A percentile compares a stretch with the other conserved stretches of the same genome.
These are phyloP conservation scores for Lepetodrilus schrolli DNA, from an alignment of 2,888 invertebrate species.

Conservation along the genomic window DNA sequence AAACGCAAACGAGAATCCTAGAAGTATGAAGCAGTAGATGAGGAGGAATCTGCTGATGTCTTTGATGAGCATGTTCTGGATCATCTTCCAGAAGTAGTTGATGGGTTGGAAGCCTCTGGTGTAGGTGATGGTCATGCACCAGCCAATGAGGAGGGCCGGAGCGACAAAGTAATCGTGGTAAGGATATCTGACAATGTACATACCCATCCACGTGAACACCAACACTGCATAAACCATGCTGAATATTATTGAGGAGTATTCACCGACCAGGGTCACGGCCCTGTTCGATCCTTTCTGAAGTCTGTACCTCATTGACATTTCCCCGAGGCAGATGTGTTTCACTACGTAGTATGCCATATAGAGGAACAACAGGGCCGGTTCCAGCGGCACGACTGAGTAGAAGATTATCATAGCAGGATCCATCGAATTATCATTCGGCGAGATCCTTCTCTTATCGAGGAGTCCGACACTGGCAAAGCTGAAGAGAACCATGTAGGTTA, in stretches of 20 bases:
- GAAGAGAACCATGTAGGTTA: slow-evolving; percentile 68
- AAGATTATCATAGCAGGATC: slow-evolving; percentile 44
- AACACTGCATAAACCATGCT: slow-evolving; percentile 53
- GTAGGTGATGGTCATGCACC: slow-evolving; percentile 70
- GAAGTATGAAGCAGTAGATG: slow-evolving; percentile 69
- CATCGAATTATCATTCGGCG: slow-evolving; percentile 34
- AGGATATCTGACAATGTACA: slow-evolving; percentile 43
- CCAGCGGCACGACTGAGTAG: slow-evolving; percentile 57
- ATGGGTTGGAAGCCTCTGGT: slow-evolving; percentile 70
- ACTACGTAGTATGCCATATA: slow-evolving; percentile 42
- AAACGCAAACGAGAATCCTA: slow-evolving; percentile 71
- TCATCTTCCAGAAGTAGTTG: slow-evolving; percentile 71
- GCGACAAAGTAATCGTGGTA: slow-evolving; percentile 68
- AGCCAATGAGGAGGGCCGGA: slow-evolving; percentile 66
- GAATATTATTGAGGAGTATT: slow-evolving; percentile 36
- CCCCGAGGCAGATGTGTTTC: slow-evolving; percentile 37
- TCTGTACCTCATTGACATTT: slow-evolving; percentile 30
- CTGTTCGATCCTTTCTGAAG: background rate
- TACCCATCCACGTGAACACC: slow-evolving; percentile 63
- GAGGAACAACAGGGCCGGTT: slow-evolving; percentile 56
- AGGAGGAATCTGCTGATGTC: slow-evolving; percentile 70
- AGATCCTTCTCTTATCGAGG: slow-evolving; percentile 45
- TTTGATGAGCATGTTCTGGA: slow-evolving; percentile 70
- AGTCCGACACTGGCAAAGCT: slow-evolving; percentile 55
- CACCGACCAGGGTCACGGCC: slow-evolving; percentile 28